Conservation (phyloP, 2,113 vertebrate species). For the Python bivittatus region DNA sequence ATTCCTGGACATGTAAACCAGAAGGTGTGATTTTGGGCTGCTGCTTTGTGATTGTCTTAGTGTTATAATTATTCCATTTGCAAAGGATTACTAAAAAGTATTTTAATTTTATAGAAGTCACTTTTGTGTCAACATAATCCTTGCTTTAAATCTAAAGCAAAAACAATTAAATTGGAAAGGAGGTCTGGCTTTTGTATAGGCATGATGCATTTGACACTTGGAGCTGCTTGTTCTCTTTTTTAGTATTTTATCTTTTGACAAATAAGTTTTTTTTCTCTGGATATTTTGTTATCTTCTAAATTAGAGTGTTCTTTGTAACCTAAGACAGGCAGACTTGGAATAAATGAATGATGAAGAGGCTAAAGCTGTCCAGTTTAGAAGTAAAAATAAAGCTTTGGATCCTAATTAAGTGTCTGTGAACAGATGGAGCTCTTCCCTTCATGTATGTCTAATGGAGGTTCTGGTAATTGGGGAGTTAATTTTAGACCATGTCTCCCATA, state of each 20-base stretch:
- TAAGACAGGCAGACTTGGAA: slow-evolving; percentile 47
- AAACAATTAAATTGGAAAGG: slow-evolving; percentile 48
- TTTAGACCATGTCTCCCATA: not conserved
- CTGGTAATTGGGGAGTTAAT: not conserved
- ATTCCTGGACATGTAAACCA: not conserved
- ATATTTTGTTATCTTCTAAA: slow-evolving; percentile 56
- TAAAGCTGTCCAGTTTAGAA: slow-evolving; percentile 46
- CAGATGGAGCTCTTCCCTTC: not conserved
- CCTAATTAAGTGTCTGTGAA: not conserved
- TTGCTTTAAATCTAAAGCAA: slow-evolving; percentile 50
- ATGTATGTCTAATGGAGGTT: not conserved
- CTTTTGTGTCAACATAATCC: slow-evolving; percentile 38
- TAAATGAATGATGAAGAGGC: slow-evolving; percentile 51
- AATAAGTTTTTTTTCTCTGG: not conserved
- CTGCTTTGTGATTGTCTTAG: slow-evolving; percentile 7
- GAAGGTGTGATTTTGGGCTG: slow-evolving; percentile 14
- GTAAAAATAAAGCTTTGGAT: not conserved
- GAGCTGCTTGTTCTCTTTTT: slow-evolving; percentile 20
- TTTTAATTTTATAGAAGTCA: slow-evolving; percentile 35
- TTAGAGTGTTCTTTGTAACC: slow-evolving; percentile 55
- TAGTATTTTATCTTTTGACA: slow-evolving; percentile 4
- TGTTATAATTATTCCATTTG: slow-evolving; percentile 8
- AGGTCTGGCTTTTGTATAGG: slow-evolving; percentile 46
- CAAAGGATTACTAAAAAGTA: slow-evolving; percentile 38
- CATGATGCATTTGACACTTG: not conserved